Evolutionary conservation across 2,888 invertebrate species (phyloP), one percentile per base, ranked within the genome.

Genomic region (Tethea ocularis): DNA sequence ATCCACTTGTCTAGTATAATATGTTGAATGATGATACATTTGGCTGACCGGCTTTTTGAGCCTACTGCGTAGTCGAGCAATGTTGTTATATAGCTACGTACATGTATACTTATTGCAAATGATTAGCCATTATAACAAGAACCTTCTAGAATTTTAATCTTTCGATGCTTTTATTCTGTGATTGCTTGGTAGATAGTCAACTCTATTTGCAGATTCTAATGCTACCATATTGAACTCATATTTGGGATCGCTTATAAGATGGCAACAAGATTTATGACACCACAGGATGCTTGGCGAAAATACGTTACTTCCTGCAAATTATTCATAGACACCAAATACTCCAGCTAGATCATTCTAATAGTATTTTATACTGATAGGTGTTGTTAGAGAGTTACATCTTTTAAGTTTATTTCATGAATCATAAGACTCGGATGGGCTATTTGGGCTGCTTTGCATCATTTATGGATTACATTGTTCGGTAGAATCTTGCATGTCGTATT

Each of bases 21-120:
- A 10, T n/a, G 46, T 20, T 46, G 20, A 46, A 46, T 73, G 65
- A 71, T 61, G 64, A 60, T 66, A 67, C 66, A 70, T 75, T 61
- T 64, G 67, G 61, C 52, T 59, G 61, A 74, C 72, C 74, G 76
- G 78, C 72, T 74, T 78, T 69, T 65, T 46, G 65, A 64, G 61
- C 58, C 60, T 67, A 67, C 69, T 82, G 78, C 80, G 79, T 77
- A 81, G 78, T 80, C 69, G 54, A 58, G 55, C 60, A 57, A 60
- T 65, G 61, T 69, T 69, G 68, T 66, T 68, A 64, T 58, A 57
- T 60, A 57, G 56, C 10, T 29, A 33, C 23, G 52, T 60, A 52
- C 33, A 54, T 59, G 53, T 54, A 38, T 38, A 38, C 5, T n/a
- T 41, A 20, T 46, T 17, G 20, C 46, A 46, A 46, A 20, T 20